Evolutionary conservation across 2,797 vertebrate species (phyloP).

Genomic region (Neosilurus hyrtlii): DNA sequence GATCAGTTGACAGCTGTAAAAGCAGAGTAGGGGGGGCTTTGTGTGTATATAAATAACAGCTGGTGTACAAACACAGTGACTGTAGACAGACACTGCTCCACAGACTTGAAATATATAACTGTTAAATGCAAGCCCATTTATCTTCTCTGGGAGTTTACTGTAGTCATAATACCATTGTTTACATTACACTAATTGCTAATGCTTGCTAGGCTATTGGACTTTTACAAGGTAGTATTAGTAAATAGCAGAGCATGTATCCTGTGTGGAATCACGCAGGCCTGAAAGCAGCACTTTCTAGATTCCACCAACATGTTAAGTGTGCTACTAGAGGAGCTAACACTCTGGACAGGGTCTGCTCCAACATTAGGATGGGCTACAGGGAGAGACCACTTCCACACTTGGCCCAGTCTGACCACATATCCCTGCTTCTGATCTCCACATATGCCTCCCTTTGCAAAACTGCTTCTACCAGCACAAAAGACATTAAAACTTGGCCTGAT

Average conservation of each 20-base stretch:
- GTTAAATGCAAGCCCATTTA: background rate
- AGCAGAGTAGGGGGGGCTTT: background rate
- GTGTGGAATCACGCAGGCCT: background rate
- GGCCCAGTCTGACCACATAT: background rate
- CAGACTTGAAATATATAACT: background rate
- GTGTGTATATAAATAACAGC: background rate
- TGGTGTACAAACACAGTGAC: background rate
- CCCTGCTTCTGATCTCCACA: background rate
- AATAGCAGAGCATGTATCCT: background rate
- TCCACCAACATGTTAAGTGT: background rate
- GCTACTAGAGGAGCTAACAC: too few relatives aligned
- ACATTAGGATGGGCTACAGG: background rate
- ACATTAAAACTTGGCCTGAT: too few relatives aligned
- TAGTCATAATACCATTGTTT: background rate
- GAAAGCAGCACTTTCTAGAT: too few relatives aligned
- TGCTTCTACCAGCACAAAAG: too few relatives aligned
- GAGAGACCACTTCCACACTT: background rate
- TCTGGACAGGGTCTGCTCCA: background rate
- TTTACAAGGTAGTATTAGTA: too few relatives aligned
- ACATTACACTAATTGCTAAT: background rate
- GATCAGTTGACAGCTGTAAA: too few relatives aligned
- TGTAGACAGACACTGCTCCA: background rate
- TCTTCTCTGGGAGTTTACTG: background rate
- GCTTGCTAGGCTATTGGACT: background rate
- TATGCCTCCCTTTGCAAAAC: too few relatives aligned